Base-by-base conservation (phyloP, 2,113 vertebrate species). In the Pelvicachromis taeniatus region DNA sequence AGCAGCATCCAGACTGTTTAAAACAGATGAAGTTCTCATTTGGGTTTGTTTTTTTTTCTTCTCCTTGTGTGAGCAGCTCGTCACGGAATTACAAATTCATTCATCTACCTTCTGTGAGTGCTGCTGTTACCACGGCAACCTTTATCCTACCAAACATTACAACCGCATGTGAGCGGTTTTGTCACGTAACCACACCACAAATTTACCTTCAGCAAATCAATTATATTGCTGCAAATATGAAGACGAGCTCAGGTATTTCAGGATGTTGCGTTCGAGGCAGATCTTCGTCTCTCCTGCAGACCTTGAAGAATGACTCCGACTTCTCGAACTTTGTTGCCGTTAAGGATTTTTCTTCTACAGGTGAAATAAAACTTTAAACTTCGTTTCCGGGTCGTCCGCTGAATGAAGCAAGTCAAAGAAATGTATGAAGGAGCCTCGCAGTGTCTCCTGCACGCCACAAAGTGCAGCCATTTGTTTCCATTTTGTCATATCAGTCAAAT, bases 101-200 rank as follows among this genome's bases (percentile, higher is more conserved):
- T 82, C 8, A 48, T 61, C 52, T n/a, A 0, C 68, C 35, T 55
- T 61, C 56, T 59, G 7, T 61, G 16, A 52, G 75, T 29, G 0
- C 4, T 38, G 54, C 80, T n/a, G 83, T 89, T 78, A 23, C 82
- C 85, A 77, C 81, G 87, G 85, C 55, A 89, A 75, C 91, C 35
- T 6, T 5, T 73, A 38, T 70, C 61, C 82, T 38, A 14, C 65
- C 68, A 78, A 61, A 86, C 33, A 23, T 12, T 29, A 78, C 78
- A 40, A 79, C 55, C 3, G 53, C 50, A 23, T 17, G 13, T 42
- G 26, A 50, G 29, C 53, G 1, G 9, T 9, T 7, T 58, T 1
- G 7, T 1, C 77, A 4, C 17, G 17, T 53, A 14, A 33, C 40
- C 1, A 17, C 58, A 35, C 12, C 0, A 4, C 29, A 13, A 1